Base-by-base conservation (phyloP, 2,797 vertebrate genomes). In the Ctenosaura bakeri region DNA sequence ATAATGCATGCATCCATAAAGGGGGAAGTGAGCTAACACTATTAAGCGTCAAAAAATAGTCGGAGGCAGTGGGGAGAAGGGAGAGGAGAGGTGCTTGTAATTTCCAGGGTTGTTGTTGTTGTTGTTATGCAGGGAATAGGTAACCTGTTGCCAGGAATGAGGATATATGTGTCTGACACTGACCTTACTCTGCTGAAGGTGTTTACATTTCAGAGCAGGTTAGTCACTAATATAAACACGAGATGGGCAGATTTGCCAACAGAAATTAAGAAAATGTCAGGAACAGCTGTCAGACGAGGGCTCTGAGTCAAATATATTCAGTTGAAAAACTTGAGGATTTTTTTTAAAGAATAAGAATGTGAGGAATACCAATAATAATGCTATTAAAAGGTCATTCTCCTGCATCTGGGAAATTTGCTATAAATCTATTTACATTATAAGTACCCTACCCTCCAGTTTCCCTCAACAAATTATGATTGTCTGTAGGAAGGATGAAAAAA, bases 211-310 rank as follows among this genome's bases (percentile, higher is more conserved):
- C 80, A 89, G 86, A 94, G 85, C 64, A 74, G 89, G 91, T 80
- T 92, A 88, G 86, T 91, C 88, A 50, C 64, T 91, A 84, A 92
- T 87, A 85, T 92, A 96, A 95, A 94, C 91, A 96, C 87, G 80
- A 91, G 13, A 91, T 66, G 88, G 91, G 91, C 80, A 92, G 88
- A 92, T 76, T 6, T 89, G 90, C 91, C 87, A 85, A 91, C 90
- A 92, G 88, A 94, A 93, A 95, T 94, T 95, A 90, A 22, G 91
- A 89, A 95, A 94, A 91, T 76, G 6, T 85, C 93, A 89, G 90
- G 90, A 54, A 16, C 9, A 92, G 32, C 79, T 93, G 85, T 93
- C 89, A 89, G 73, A 88, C 18, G 35, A 92, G 92, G 86, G 79
- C 52, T 32, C 20, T 77, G 62, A 88, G 83, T 77, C 80, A 91